Evolutionary conservation across 2,113 vertebrate species (phyloP), one percentile per base, ranked within the genome.

Genomic region (Eulemur macaco): DNA sequence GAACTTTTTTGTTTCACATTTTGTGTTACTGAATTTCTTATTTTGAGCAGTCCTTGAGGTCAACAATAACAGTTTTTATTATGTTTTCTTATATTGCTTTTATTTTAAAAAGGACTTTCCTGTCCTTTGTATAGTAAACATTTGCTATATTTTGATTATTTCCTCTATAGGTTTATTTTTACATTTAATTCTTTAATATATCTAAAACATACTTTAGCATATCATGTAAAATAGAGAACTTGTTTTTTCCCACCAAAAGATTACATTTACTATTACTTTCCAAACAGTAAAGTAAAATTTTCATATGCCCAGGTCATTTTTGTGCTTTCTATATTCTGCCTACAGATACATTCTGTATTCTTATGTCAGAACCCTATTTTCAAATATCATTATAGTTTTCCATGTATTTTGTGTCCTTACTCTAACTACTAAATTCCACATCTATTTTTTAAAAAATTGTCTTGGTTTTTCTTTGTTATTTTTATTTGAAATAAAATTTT

Each of bases 401-500:
- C 60, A 27, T 88, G n/a, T n/a, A 78, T 56, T 86, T 60, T 50
- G 58, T 31, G 6, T 45, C 1, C 6, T 93, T 91, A 34, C 13
- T 85, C 6, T 23, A 89, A 56, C 10, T 37, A 31, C 45, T 78
- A 54, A 86, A 68, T 95, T 63, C 37, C 8, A 77, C 27, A 73
- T 54, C 73, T 47, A 54, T 47, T 83, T 74, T 63, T 42, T 37
- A 73, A 66, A 73, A 66, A 31, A 66, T 2, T 21, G 0, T 42
- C 3, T 68, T 64, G 11, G 0, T 37, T 56, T 63, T 64, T 39
- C 10, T 74, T 60, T 68, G 6, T 0, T 47, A 74, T 52, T 47
- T 85, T 78, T 58, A 87, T 88, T 86, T 90, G 14, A 94, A 87
- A 84, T 83, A 58, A 94, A 92, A 60, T 37, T 64, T 82, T 58